These are phyloP conservation scores for Clunio marinus DNA, from an alignment of 2,888 invertebrate species.

Conservation along the genomic window DNA sequence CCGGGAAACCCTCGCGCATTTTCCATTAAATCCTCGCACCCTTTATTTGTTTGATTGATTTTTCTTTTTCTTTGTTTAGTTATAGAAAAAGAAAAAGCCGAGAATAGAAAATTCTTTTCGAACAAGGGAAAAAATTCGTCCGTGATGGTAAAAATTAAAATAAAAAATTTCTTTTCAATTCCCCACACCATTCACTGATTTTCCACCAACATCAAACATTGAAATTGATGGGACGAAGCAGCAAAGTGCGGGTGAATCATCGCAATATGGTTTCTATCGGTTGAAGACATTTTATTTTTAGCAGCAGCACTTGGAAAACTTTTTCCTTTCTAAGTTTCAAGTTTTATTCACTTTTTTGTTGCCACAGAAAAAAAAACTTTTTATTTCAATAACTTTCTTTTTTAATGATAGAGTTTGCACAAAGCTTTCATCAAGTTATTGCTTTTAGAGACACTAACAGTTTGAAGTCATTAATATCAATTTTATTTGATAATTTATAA, in stretches of 20 bases:
- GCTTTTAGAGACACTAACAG: background rate
- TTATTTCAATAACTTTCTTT: background rate
- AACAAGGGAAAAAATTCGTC: background rate
- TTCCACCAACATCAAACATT: background rate
- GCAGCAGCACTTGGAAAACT: background rate
- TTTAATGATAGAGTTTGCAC: background rate
- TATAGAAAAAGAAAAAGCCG: background rate
- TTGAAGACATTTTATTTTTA: background rate
- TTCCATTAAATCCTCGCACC: conserved; percentile 19
- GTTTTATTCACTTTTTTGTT: too few species aligned
- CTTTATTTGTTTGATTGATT: conserved; percentile 11
- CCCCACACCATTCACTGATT: background rate
- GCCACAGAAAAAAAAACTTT: background rate
- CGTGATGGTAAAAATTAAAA: conserved; percentile 11
- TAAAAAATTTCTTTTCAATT: background rate
- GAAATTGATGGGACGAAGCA: background rate
- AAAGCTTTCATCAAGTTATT: background rate
- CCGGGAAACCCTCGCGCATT: background rate
- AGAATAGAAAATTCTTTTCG: too few species aligned
- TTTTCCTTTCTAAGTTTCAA: conserved; percentile 3
- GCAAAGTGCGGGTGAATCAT: too few species aligned
- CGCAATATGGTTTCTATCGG: too few species aligned
- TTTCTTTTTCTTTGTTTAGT: conserved; percentile 1
- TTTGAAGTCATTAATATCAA: background rate
- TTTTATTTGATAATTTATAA: too few species aligned